phyloP scores from a whole-genome alignment of 2,113 vertebrate genomes.

The Grallaria varia region DNA sequence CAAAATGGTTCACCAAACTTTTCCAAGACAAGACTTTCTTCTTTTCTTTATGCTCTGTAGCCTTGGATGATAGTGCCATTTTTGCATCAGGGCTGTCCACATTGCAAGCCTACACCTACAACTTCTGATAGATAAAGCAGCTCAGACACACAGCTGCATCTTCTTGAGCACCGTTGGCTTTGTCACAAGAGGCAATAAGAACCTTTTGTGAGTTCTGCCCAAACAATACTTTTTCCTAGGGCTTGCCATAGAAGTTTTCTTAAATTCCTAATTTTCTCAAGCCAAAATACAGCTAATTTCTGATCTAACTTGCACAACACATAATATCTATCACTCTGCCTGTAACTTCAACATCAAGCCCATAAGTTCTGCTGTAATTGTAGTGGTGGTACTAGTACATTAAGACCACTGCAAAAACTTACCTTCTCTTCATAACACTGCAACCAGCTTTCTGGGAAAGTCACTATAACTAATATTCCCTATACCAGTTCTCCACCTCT shows the following conservation, averaged over 20 bases:
- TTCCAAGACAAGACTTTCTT: neutral
- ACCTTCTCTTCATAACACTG: neutral
- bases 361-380: neutral
- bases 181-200: neutral
- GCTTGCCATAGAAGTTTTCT: neutral
- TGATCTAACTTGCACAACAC: neutral
- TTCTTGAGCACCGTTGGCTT: neutral
- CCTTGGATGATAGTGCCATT: neutral
- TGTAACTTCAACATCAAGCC: neutral
- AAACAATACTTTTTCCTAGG: neutral
- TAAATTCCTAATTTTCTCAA: neutral
- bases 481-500: neutral
- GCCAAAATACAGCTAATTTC: neutral
- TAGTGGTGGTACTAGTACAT: neutral
- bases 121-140: neutral
- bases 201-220: neutral
- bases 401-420: neutral
- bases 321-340: neutral
- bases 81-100: neutral
- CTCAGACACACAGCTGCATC: neutral
- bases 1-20: neutral
- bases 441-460: neutral
- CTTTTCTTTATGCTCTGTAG: neutral
- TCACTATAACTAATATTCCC: neutral
- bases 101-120: neutral